Evolutionary conservation across 2,113 vertebrate species (phyloP).

Genomic region (Notechis scutatus): DNA sequence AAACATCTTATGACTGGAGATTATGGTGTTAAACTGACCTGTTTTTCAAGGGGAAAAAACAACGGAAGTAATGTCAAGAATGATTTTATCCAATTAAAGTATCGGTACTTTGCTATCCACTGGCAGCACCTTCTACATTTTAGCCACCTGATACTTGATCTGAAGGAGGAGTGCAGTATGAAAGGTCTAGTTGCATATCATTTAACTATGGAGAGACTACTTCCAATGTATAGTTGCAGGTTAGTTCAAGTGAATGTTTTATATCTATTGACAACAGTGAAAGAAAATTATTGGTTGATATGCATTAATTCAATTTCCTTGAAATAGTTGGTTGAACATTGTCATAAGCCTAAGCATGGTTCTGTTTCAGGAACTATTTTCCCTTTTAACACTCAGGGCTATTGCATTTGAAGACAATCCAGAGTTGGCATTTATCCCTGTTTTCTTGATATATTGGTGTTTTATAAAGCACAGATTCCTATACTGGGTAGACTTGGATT

Average conservation of each 20-base stretch:
- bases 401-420: neutral
- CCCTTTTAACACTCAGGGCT: neutral
- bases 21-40: neutral
- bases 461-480: neutral
- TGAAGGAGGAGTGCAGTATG: neutral
- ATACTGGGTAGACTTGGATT: neutral
- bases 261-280: neutral
- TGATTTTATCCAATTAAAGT: neutral
- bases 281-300: neutral
- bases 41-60: neutral
- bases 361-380: neutral
- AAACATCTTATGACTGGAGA: neutral
- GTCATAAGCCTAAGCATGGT: neutral
- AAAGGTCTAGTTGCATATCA: neutral
- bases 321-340: neutral
- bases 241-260: neutral
- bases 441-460: neutral
- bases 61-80: neutral
- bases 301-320: neutral
- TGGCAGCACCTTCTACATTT: neutral
- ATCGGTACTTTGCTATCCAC: neutral
- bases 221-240: neutral
- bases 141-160: neutral
- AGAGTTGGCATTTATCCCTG: neutral
- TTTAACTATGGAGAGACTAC: neutral